Evolutionary conservation across 2,113 vertebrate genomes (phyloP).

Genomic region (Oreochromis aureus): DNA sequence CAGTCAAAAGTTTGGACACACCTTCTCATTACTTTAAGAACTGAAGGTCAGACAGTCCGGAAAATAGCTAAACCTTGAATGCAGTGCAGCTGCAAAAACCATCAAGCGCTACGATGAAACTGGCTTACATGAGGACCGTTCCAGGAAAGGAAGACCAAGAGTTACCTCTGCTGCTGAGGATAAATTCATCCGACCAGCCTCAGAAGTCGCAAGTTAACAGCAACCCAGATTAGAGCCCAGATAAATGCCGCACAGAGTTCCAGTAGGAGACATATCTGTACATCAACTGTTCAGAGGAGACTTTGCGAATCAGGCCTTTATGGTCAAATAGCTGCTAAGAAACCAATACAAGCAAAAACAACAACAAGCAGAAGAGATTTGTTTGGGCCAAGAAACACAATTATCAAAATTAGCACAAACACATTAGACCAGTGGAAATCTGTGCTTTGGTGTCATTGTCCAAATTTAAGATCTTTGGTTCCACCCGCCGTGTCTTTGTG

Average conservation of each 20-base stretch:
- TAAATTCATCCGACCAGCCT: background rate
- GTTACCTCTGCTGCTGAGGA: background rate
- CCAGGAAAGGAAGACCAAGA: background rate
- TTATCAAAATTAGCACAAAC: background rate
- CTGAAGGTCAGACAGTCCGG: background rate
- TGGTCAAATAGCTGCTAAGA: background rate
- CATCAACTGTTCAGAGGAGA: background rate
- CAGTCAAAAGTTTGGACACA: background rate
- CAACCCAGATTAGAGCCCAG: background rate
- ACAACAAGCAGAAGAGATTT: background rate
- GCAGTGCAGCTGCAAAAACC: background rate
- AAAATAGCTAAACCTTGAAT: background rate
- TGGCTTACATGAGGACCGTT: background rate
- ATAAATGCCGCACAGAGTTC: background rate
- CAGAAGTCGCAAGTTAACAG: background rate
- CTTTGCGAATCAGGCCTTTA: fast-evolving
- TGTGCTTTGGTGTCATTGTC: background rate
- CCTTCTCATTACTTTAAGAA: background rate
- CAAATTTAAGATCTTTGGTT: background rate
- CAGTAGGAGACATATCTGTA: background rate
- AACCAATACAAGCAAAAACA: background rate
- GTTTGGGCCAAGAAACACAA: background rate
- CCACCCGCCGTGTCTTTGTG: background rate
- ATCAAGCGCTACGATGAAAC: background rate
- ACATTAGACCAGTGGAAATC: background rate